Conservation (phyloP, 92 coral and sea anemone species). For the Chrysogorgia sp. region DNA sequence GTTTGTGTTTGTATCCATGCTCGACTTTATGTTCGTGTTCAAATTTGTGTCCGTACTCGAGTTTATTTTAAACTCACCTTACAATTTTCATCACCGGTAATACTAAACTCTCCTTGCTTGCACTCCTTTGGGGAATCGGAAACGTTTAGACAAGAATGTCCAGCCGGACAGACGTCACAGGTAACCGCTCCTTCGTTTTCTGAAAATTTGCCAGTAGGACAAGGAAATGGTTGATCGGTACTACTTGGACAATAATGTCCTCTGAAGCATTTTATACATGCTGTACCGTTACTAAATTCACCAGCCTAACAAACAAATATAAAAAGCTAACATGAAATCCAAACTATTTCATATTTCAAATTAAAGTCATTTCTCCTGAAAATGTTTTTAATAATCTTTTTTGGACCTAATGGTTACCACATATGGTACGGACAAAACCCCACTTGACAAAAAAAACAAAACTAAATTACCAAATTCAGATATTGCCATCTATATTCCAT, state of each 20-base stretch:
- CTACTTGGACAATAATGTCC: constrained; percentile 94
- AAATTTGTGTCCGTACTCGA: too few species aligned
- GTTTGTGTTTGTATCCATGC: too few species aligned
- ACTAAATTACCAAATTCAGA: too few species aligned
- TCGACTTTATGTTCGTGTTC: too few species aligned
- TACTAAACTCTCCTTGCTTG: constrained; percentile 80
- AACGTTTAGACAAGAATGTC: constrained; percentile 81
- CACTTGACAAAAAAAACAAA: too few species aligned
- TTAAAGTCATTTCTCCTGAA: too few species aligned
- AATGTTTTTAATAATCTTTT: too few species aligned
- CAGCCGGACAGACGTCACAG: constrained; percentile 84
- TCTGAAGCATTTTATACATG: constrained; percentile 73
- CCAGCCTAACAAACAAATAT: constrained; percentile 66
- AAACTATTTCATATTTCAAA: background rate
- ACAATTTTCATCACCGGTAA: constrained; percentile 86
- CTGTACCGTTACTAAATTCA: constrained; percentile 89
- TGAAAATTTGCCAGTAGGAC: constrained; percentile 78
- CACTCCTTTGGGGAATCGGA: constrained; percentile 75
- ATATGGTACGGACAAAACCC: too few species aligned
- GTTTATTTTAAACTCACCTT: constrained; percentile 49
- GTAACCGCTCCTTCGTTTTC: constrained; percentile 73
- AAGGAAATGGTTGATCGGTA: constrained; percentile 75
- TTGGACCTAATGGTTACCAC: too few species aligned
- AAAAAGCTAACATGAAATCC: background rate
- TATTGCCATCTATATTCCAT: too few species aligned